Evolutionary conservation across 2,797 vertebrate genomes (phyloP).

Genomic region (Sparidentex hasta): DNA sequence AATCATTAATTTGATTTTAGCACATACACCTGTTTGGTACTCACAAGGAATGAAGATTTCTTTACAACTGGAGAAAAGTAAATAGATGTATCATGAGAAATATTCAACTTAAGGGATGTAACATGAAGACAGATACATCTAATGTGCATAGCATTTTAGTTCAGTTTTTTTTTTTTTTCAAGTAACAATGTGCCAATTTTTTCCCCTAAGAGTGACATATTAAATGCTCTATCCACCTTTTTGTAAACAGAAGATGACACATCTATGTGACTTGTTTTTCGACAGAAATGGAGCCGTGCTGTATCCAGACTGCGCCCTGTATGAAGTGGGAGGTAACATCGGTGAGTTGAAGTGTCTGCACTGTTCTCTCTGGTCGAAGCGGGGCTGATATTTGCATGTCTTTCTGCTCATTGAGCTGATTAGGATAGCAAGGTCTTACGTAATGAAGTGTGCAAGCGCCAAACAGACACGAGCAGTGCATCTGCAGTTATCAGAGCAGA

Average conservation of each 20-base stretch:
- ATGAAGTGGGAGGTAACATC: slow-evolving; percentile 92
- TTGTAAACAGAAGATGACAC: neutral
- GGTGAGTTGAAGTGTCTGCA: slow-evolving; percentile 80
- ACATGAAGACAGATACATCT: neutral
- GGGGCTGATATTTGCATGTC: slow-evolving; percentile 70
- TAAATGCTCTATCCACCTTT: neutral
- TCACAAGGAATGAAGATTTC: neutral
- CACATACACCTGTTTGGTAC: neutral
- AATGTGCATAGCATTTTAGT: neutral
- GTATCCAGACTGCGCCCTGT: slow-evolving; percentile 84
- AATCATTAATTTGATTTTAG: neutral
- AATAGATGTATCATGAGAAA: no score
- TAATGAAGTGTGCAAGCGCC: slow-evolving; percentile 62
- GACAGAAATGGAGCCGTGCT: slow-evolving; percentile 83
- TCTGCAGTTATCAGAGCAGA: slow-evolving; percentile 83
- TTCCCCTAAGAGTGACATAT: neutral
- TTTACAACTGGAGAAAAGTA: no score
- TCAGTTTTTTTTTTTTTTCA: neutral
- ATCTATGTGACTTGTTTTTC: slow-evolving; percentile 14
- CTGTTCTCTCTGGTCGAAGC: slow-evolving; percentile 19
- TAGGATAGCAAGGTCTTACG: slow-evolving; percentile 59
- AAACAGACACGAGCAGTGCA: slow-evolving; percentile 65
- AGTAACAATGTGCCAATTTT: neutral
- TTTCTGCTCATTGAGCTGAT: slow-evolving; percentile 77
- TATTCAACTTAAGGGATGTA: no score